Conservation (phyloP, 1,140 invertebrate genomes). For the Musca domestica region DNA sequence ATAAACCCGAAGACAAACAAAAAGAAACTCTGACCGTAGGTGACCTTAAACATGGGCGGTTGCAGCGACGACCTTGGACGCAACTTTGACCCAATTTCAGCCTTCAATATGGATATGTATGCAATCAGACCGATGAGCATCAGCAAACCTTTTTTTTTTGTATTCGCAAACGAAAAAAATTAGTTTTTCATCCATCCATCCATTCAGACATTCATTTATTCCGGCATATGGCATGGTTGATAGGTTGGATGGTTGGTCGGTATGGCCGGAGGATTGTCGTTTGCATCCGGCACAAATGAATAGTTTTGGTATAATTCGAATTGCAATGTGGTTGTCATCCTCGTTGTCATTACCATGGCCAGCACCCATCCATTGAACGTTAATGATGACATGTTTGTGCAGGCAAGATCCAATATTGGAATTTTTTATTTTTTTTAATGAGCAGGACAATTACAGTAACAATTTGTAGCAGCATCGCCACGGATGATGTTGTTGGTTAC, state of each 20-base stretch:
- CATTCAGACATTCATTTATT: constrained; percentile 1
- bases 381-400: no score
- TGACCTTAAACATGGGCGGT: constrained; percentile 77
- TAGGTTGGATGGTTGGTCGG: not conserved
- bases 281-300: no score
- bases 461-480: no score
- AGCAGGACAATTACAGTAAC: no score
- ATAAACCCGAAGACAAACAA: constrained; percentile 82
- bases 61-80: constrained; percentile 73
- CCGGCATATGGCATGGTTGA: not conserved
- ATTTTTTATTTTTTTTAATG: no score
- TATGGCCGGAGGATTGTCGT: not conserved
- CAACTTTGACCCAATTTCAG: constrained; percentile 82
- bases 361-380: no score
- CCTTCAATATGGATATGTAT: constrained; percentile 90
- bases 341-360: no score
- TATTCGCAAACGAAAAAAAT: no score
- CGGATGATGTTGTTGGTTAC: no score
- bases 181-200: not conserved
- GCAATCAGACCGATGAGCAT: constrained; percentile 87
- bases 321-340: not conserved
- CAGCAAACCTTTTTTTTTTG: constrained; percentile 65
- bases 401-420: no score
- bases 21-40: constrained; percentile 84
- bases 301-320: no score